Conservation (phyloP, 2,888 invertebrate genomes). For the Troilus luridus region DNA sequence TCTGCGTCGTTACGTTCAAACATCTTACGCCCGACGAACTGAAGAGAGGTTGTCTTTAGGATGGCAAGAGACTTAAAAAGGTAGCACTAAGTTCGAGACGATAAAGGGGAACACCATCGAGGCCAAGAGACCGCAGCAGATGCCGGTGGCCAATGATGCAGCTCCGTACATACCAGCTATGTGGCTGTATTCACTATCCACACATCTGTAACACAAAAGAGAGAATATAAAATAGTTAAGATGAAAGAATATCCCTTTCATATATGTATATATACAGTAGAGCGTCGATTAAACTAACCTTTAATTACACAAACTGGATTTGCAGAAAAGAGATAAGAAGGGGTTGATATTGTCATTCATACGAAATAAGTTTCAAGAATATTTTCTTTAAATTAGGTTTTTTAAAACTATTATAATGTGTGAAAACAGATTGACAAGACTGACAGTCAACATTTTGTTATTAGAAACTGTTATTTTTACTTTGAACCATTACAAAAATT, state of each 20-base stretch:
- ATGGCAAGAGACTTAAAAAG: background rate
- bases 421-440: too few species aligned
- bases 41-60: background rate
- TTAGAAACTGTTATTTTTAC: too few species aligned
- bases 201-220: slow-evolving; percentile 74
- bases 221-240: background rate
- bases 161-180: slow-evolving; percentile 97
- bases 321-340: too few species aligned
- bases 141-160: slow-evolving; percentile 91
- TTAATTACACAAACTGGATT: too few species aligned
- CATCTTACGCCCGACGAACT: background rate
- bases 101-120: slow-evolving; percentile 80
- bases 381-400: too few species aligned
- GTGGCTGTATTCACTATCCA: slow-evolving; percentile 85
- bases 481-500: too few species aligned
- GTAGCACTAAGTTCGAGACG: slow-evolving; percentile 68
- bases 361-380: too few species aligned
- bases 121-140: slow-evolving; percentile 85
- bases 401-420: too few species aligned
- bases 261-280: background rate
- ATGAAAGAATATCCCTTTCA: background rate
- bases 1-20: background rate
- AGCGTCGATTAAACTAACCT: too few species aligned
- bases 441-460: too few species aligned
- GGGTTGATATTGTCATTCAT: too few species aligned